Evolutionary conservation across 2,113 vertebrate genomes (phyloP), one percentile per base, ranked within the genome.

Genomic region (Promerops cafer): DNA sequence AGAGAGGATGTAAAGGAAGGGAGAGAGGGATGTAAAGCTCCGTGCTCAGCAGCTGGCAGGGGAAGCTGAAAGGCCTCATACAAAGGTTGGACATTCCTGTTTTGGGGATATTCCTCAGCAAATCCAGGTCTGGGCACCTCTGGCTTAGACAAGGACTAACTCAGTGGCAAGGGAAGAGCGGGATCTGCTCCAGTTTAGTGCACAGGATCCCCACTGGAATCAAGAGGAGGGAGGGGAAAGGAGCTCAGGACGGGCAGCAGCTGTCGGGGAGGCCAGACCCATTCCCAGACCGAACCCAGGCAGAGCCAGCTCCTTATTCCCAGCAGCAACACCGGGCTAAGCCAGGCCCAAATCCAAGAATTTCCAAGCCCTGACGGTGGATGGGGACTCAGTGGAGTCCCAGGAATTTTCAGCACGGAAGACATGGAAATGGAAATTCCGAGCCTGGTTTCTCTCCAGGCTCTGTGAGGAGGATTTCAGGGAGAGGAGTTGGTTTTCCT

Each of bases 341-440:
- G 20, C 66, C 80, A 30, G 65, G 8, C 66, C 37, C 26, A 39
- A 18, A 30, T 1, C 33, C 54, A 10, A 26, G 42, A 3, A 3
- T 26, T 37, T 10, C 76, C 59, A 7, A 22, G 13, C 8, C 40
- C 59, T 33, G 39, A 1, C 54, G 53, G 33, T 1, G n/a, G 53
- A 54, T 3, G 22, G n/a, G 71, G 23, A n/a, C 31, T 15, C 83
- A 18, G 23, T 1, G 5, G 22, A n/a, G 10, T 10, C 22, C 1
- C 7, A 5, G 1, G 0, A 52, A 61, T 83, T 83, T 17, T 10
- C 39, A 11, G 26, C 70, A 15, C 0, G 0, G 2, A 30, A 21
- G 56, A 53, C 0, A 0, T 18, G 69, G 85, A 23, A 77, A 23
- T 1, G 12, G 53, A 31, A 8, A 3, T 64, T 66, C 37, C 1